Evolutionary conservation across 2,888 invertebrate species (phyloP), one percentile per base, ranked within the genome.

Genomic region (Caenorhabditis panamensis): DNA sequence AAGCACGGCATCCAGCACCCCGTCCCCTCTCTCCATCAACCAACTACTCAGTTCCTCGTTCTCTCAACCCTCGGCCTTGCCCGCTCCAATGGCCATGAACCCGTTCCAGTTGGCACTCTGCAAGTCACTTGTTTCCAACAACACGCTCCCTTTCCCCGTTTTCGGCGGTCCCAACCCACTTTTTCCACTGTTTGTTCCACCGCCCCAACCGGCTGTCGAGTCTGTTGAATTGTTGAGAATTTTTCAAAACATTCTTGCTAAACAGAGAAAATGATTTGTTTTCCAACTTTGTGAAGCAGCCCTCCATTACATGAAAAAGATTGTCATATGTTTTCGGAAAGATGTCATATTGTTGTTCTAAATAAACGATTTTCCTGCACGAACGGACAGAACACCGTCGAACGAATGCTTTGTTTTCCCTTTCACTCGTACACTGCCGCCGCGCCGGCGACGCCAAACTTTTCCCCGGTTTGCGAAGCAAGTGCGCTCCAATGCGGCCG

Each of bases 81-180:
- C 54, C 24, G 37, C 59, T 22, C 61, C 69, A 54, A n/a, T 53
- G 24, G 47, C 47, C n/a, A 54, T 54, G 24, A 71, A 63, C 53
- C 71, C 62, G n/a, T 56, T 71, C 37, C 76, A 77, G n/a, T 22
- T 77, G 54, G 76, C 76, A 49, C 49, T 77, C 28, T 77, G 47
- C 36, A 68, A 77, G 37, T 58, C 66, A n/a, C 58, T 73, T 4
- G 49, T 63, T 37, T 44, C 73, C 18, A 51, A 51, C 51, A 69
- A 59, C 36, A 0, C 64, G 49, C 41, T 41, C n/a, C 58, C 31
- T 2, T 53, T 75, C 64, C 53, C 66, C 37, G 13, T 75, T 44
- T 61, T 67, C 20, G 58, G 58, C 36, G 54, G 54, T 54, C 22
- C 31, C n/a, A 37, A 53, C 16, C 64, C 73, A 22, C 9, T 49